These are phyloP conservation scores for Drosophila imparisetae DNA, from an alignment of 2,888 invertebrate species.

Conservation along the genomic window DNA sequence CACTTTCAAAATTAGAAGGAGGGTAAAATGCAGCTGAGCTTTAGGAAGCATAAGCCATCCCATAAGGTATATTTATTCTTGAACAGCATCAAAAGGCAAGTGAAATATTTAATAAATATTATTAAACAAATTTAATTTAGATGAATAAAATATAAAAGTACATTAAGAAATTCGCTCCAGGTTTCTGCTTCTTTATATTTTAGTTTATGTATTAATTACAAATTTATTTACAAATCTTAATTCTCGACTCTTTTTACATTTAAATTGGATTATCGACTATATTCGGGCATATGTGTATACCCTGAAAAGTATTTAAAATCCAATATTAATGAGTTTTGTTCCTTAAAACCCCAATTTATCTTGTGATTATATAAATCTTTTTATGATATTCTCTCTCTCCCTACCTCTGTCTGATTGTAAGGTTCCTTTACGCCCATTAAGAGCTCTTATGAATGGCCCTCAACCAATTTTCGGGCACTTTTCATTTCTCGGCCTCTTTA, in stretches of 20 bases:
- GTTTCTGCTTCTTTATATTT: not conserved
- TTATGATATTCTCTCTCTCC: not conserved
- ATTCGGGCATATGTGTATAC: not conserved
- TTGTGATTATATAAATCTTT: constrained; percentile 19
- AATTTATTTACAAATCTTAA: not conserved
- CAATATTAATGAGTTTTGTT: not conserved
- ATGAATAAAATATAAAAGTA: not conserved
- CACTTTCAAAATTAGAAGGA: not conserved
- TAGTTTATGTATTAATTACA: not conserved
- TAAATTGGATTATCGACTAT: not conserved
- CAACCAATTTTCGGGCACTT: constrained; percentile 47
- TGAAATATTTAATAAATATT: not conserved
- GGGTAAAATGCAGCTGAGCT: not conserved
- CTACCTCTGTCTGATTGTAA: constrained; percentile 1
- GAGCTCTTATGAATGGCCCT: constrained; percentile 52
- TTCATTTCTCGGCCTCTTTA: constrained; percentile 50
- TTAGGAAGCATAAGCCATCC: not conserved
- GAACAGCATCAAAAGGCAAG: not conserved
- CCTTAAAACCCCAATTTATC: constrained; percentile 7
- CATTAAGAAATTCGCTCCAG: not conserved
- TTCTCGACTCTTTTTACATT: not conserved
- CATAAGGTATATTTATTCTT: not conserved
- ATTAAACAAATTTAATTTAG: not conserved
- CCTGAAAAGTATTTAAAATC: not conserved
- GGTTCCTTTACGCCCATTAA: constrained; percentile 40